These are phyloP conservation scores for Diarsia mendica DNA, from an alignment of 2,888 invertebrate genomes.

Conservation along the genomic window DNA sequence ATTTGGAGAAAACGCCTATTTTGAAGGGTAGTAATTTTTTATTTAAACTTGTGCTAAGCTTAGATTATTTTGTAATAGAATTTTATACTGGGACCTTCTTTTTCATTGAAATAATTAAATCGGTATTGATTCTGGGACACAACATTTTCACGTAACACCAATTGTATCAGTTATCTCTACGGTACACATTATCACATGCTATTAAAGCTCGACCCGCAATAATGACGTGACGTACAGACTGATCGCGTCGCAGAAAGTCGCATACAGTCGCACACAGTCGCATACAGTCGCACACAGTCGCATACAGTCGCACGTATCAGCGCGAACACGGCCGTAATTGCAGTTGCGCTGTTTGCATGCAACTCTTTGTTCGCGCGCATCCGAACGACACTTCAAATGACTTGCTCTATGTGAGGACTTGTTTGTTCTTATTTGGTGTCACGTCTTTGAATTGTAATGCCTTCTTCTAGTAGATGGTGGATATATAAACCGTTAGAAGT, in stretches of 20 bases:
- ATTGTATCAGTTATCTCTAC: conserved; percentile 12
- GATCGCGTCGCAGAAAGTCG: not conserved
- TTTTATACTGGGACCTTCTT: not conserved
- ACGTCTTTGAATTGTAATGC: conserved; percentile 1
- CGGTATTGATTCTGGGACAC: not conserved
- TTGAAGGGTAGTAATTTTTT: not conserved
- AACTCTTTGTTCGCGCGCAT: conserved; percentile 32
- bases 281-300: conserved; percentile 3
- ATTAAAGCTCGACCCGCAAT: conserved; percentile 11
- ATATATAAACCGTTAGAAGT: too few species aligned
- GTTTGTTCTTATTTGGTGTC: conserved; percentile 21
- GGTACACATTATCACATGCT: not conserved
- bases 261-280: not conserved
- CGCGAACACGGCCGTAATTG: conserved; percentile 13
- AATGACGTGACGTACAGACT: conserved; percentile 3
- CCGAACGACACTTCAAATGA: conserved; percentile 26
- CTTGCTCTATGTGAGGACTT: conserved; percentile 13
- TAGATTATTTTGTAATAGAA: not conserved
- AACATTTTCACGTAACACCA: not conserved
- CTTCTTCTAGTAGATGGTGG: not conserved
- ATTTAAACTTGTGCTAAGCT: not conserved
- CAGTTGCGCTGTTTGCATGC: conserved; percentile 36
- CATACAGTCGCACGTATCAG: not conserved
- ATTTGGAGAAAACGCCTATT: conserved; percentile 6
- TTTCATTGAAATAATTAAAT: not conserved